Evolutionary conservation across 37 sponge, comb jelly and placozoan species (phyloP), one percentile per base, ranked within the genome.

Genomic region (Ephydatia muelleri): DNA sequence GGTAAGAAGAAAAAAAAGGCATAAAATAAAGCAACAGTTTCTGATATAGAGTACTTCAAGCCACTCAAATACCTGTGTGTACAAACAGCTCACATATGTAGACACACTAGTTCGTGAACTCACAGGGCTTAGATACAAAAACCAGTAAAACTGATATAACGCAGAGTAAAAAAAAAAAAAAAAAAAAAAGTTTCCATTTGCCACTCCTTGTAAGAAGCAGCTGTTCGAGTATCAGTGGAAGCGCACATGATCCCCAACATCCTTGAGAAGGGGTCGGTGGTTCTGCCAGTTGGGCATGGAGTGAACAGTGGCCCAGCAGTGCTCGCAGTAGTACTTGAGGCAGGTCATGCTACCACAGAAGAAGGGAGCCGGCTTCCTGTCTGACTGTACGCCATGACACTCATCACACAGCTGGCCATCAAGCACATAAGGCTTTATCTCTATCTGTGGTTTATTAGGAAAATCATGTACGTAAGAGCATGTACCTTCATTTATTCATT

Each of bases 381-480:
- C 75, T 68, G 93, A 94, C 48, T 92, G 95, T 3, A 91, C 87
- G 3, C 99, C 99, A 77, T 91, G 84, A 73, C 99, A 98, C 74
- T 98, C 93, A 76, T 98, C 99, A 91, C 99, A 98, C 78, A 94
- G 36, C 81, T 96, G 97, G 80, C 91, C 97, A 36, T 98, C 99
- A 75, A 96, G 81, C 2, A 98, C 95, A 82, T 96, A 98, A 0
- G 99, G 99, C 80, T 98, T 96, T 28, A 98, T 83, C 73, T 98
- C 99, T 37, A 98, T 84, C 98, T 97, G 81, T 16, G 32, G 38
- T 65, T 13, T 28, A 29, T 72, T 0, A 23, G 5, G 48, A 70
- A 39, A 27, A 34, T 40, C 19, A 80, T 19, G 25, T 29, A 68
- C 0, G 72, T 35, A 28, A 16, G 33, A 34, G 5, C 26, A n/a